Conservation (phyloP, 2,888 invertebrate species). For the Dermolepida albohirtum region DNA sequence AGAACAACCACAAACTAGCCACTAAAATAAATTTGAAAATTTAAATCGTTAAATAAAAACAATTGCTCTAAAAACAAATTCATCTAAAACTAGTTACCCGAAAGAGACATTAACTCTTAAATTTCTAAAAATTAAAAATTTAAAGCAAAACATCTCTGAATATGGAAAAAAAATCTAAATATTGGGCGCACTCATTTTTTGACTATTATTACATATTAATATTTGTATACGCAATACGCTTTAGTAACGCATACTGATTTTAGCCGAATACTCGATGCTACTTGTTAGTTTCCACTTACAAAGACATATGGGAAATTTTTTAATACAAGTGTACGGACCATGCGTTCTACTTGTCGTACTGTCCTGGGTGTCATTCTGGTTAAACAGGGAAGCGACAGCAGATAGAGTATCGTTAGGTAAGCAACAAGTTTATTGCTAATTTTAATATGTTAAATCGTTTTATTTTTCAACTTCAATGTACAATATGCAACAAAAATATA, state of each 20-base stretch:
- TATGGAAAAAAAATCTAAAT: too few relatives aligned
- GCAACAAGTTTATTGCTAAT: constrained; percentile 5
- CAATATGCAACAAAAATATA: too few relatives aligned
- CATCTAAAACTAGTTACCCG: too few relatives aligned
- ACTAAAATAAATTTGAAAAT: too few relatives aligned
- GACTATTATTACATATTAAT: not conserved
- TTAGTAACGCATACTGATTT: constrained; percentile 51
- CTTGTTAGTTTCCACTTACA: constrained; percentile 81
- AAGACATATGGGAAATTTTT: constrained; percentile 87
- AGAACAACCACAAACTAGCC: too few relatives aligned
- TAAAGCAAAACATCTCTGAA: too few relatives aligned
- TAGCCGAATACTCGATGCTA: constrained; percentile 78
- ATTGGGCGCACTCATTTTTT: not conserved
- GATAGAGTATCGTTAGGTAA: constrained; percentile 83
- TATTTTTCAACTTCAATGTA: too few relatives aligned
- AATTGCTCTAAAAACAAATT: too few relatives aligned
- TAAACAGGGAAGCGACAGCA: constrained; percentile 86
- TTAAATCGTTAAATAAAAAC: too few relatives aligned
- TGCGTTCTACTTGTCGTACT: constrained; percentile 86
- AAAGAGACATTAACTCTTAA: too few relatives aligned
- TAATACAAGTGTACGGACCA: constrained; percentile 88
- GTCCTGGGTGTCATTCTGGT: constrained; percentile 89
- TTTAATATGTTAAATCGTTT: too few relatives aligned
- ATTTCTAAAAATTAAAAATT: too few relatives aligned
- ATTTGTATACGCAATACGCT: not conserved